Conservation (phyloP, 2,113 vertebrate genomes). For the Anser cygnoides region DNA sequence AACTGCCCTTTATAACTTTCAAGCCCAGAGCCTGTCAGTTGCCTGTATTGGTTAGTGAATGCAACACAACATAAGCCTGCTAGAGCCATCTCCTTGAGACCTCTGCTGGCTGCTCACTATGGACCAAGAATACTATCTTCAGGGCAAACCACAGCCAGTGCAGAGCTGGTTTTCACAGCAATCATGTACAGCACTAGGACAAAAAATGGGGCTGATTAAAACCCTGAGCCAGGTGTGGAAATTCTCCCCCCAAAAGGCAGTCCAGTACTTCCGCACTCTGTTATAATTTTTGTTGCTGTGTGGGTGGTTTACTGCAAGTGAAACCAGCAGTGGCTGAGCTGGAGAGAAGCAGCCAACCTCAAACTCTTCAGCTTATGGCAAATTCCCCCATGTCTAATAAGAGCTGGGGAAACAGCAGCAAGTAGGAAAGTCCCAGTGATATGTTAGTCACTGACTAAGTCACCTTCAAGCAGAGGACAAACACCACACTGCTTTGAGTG, state of each 20-base stretch:
- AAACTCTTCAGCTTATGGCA: not conserved
- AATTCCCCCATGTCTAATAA: constrained; percentile 53
- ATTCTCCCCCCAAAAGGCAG: not conserved
- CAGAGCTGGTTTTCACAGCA: not conserved
- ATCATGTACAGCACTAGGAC: not conserved
- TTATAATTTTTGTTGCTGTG: not conserved
- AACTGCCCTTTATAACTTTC: not conserved
- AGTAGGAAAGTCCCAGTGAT: constrained; percentile 63
- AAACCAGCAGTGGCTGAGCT: constrained; percentile 40
- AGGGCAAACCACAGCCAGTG: rapidly evolving
- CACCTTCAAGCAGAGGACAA: constrained; percentile 5
- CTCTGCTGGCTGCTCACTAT: not conserved
- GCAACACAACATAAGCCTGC: not conserved
- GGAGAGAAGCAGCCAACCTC: constrained; percentile 36
- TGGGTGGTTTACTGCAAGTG: constrained; percentile 45
- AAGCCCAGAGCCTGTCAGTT: not conserved
- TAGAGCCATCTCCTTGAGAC: not conserved
- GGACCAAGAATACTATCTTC: not conserved
- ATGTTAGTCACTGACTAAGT: not conserved
- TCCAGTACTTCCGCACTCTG: not conserved
- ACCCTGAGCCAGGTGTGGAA: not conserved
- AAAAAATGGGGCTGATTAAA: not conserved
- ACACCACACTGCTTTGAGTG: not conserved
- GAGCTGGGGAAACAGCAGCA: constrained; percentile 38
- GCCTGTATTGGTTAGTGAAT: rapidly evolving